These are phyloP conservation scores for Standfussiana lucernea DNA, from an alignment of 2,888 invertebrate genomes.

Conservation along the genomic window DNA sequence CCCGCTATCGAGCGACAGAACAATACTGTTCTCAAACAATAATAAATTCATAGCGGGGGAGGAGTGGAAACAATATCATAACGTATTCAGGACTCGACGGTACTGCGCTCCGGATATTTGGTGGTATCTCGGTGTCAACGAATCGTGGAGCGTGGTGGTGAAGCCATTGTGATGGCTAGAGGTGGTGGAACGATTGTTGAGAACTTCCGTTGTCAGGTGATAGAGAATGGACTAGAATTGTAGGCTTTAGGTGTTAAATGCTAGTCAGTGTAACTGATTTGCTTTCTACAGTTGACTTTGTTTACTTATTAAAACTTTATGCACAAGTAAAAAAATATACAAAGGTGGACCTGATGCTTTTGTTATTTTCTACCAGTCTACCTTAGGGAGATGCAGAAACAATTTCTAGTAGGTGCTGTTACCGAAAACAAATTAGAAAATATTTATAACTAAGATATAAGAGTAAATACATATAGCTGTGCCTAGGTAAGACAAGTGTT, in stretches of 20 bases:
- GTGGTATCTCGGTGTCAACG: conserved; percentile 53
- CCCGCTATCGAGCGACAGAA: conserved; percentile 38
- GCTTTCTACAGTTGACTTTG: not conserved
- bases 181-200: conserved; percentile 15
- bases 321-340: no score
- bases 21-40: conserved; percentile 63
- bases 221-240: conserved; percentile 1
- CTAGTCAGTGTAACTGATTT: not conserved
- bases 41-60: conserved; percentile 58
- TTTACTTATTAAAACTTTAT: no score
- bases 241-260: conserved; percentile 4
- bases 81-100: conserved; percentile 52
- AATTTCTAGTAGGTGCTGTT: no score
- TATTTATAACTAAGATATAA: no score
- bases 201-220: not conserved
- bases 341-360: no score
- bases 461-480: no score
- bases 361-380: no score
- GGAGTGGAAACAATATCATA: conserved; percentile 58
- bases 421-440: no score
- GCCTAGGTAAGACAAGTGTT: not conserved
- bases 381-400: no score
- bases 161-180: conserved; percentile 28
- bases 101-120: conserved; percentile 55
- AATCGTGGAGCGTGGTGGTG: conserved; percentile 7